Evolutionary conservation across 2,888 invertebrate genomes (phyloP).

Genomic region (Actias luna): DNA sequence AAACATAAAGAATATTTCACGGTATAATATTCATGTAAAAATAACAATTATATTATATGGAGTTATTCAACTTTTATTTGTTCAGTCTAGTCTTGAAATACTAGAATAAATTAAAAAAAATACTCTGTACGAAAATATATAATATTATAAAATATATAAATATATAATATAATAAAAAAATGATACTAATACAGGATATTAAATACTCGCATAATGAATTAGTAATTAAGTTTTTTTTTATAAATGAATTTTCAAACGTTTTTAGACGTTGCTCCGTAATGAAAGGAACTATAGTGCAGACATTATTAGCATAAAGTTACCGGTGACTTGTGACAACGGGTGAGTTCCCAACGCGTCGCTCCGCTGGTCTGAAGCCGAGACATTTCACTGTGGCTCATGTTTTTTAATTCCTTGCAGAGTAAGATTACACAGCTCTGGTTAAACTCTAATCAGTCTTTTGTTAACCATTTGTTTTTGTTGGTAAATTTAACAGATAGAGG

Average conservation of each 20-base stretch:
- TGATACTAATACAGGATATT: background rate
- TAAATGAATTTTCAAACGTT: background rate
- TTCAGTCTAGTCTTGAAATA: no score
- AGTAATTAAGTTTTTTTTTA: background rate
- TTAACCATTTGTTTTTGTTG: background rate
- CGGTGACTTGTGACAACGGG: slow-evolving; percentile 53
- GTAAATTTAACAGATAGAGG: background rate
- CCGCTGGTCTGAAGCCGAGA: slow-evolving; percentile 51
- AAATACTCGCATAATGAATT: background rate
- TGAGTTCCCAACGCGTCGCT: slow-evolving; percentile 67
- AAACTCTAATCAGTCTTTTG: slow-evolving; percentile 1
- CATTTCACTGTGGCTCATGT: slow-evolving; percentile 55
- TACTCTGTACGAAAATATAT: no score
- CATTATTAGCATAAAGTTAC: slow-evolving; percentile 54
- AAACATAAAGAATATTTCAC: no score
- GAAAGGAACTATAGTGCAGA: slow-evolving; percentile 8
- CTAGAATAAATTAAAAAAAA: no score
- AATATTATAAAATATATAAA: no score
- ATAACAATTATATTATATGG: no score
- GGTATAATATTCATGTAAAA: no score
- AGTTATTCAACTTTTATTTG: no score
- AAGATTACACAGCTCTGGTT: slow-evolving; percentile 26
- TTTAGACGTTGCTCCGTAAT: background rate
- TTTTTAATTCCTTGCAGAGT: slow-evolving; percentile 38
- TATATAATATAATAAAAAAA: no score